Evolutionary conservation across 2,113 vertebrate genomes (phyloP), one percentile per base, ranked within the genome.

Genomic region (Phasianus colchicus): DNA sequence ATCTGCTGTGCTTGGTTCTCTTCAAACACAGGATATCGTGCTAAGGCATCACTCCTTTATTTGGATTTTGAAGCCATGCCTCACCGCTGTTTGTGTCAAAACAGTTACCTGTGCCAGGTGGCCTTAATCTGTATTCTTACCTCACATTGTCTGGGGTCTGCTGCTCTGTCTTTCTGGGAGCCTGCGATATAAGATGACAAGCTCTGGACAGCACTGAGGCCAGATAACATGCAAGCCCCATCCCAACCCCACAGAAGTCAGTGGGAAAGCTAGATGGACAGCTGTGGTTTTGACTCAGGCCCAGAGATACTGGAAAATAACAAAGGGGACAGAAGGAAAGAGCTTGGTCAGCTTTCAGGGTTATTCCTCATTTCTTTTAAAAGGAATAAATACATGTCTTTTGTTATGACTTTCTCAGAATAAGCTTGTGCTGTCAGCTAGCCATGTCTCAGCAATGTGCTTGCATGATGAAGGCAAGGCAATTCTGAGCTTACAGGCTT

Each of bases 291-390:
- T 87, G 54, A 74, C 40, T 92, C 42, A 12, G 32, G 14, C 42
- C 71, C 58, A 87, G 74, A 70, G 50, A 70, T 52, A 61, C n/a
- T 14, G 40, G 67, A 80, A 90, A 92, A 91, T 89, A 79, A 76
- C 63, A 85, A 91, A 89, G 60, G 14, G 5, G 30, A 45, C 70
- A 76, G 86, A 87, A 92, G 67, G 13, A 92, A 94, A 74, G 30
- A 60, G 36, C 42, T 74, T 83, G 81, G 63, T 80, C 64, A 86
- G 1, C 60, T 75, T n/a, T 79, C n/a, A 36, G 42, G 36, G 18
- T 64, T 89, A 43, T 88, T 84, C 27, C 52, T 94, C 21, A 30
- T 40, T 50, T 58, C 67, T 89, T 82, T 54, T 74, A 79, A 73
- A 89, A 73, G 8, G 12, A 90, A 34, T 65, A 87, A 89, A 50